Base-by-base conservation (phyloP, 2,113 vertebrate species). In the Symphodus melops region DNA sequence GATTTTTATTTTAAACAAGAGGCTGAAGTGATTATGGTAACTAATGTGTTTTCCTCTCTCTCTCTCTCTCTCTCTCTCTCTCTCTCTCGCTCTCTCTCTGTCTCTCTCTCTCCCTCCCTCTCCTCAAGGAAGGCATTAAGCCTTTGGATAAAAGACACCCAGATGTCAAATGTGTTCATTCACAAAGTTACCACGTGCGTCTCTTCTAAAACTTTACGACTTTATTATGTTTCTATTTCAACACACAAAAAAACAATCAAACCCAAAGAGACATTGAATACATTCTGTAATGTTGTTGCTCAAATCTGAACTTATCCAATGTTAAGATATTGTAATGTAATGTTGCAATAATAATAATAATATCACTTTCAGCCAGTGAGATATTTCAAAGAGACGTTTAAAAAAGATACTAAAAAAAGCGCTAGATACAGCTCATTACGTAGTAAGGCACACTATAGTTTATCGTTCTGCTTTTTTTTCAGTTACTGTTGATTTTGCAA, bases 21-120 rank as follows among this genome's bases (percentile, higher is more conserved):
- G 78, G 81, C 84, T 74, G 74, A 84, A 84, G 69, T 73, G 60
- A 83, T 88, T 64, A 81, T 57, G 61, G 75, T 82, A 72, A 81
- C 53, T 73, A 68, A 74, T 76, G 60, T 17, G 17, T 46, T 75
- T 76, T 51, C 62, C 49, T 60, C 58, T 67, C 42, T 44, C 42
- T 33, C 28, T 33, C 28, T 33, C 3, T 77, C 54, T 37, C 71
- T 55, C 55, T 33, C 28, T 33, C 3, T 33, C 28, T 33, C 28
- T 33, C 28, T 69, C 42, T 44, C 42, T 28, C 28, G 2, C 28
- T 2, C 49, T 60, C 58, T 67, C 42, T 44, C 42, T 33, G 4
- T 33, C 28, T 33, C 3, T 77, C 54, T 37, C 71, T 55, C 55
- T 33, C 28, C 6, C 3, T 33, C 28, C 6, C 28, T 33, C 39